These are phyloP conservation scores for Falcaria lacertinaria DNA, from an alignment of 2,888 invertebrate species.

Conservation along the genomic window DNA sequence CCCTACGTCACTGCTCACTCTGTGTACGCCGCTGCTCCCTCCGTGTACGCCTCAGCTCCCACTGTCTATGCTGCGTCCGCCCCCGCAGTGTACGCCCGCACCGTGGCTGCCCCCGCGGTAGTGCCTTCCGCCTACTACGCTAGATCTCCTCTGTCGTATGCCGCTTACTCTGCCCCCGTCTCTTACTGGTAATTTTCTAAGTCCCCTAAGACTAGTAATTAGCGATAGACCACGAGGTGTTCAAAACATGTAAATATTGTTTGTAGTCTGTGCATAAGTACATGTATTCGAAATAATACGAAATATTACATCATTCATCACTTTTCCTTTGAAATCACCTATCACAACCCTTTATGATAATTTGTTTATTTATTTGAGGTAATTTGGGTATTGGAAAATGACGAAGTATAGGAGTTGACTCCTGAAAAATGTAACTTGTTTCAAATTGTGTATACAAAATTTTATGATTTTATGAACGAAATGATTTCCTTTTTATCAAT, in stretches of 20 bases:
- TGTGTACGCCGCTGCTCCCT: constrained; percentile 19
- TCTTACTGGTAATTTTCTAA: constrained; percentile 51
- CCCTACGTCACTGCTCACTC: constrained; percentile 7
- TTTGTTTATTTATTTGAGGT: too few species aligned
- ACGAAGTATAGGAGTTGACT: too few species aligned
- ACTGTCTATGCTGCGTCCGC: constrained; percentile 24
- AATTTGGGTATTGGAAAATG: too few species aligned
- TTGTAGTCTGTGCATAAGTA: constrained; percentile 39
- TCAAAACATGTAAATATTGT: constrained; percentile 49
- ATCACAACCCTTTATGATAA: too few species aligned
- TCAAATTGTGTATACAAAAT: too few species aligned
- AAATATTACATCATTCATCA: constrained; percentile 12
- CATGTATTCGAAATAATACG: constrained; percentile 27
- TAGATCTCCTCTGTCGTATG: constrained; percentile 35
- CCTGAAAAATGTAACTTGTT: too few species aligned
- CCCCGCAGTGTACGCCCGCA: constrained; percentile 14
- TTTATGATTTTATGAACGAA: too few species aligned
- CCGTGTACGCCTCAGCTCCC: constrained; percentile 19
- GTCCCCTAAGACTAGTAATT: constrained; percentile 15
- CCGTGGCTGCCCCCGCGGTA: constrained; percentile 30
- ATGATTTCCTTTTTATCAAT: too few species aligned
- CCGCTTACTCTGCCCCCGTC: constrained; percentile 57
- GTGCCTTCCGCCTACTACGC: constrained; percentile 22
- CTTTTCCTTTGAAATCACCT: neutral
- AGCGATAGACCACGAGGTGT: constrained; percentile 41